Evolutionary conservation across 2,888 invertebrate species (phyloP), one percentile per base, ranked within the genome.

Genomic region (Latrodectus hesperus): DNA sequence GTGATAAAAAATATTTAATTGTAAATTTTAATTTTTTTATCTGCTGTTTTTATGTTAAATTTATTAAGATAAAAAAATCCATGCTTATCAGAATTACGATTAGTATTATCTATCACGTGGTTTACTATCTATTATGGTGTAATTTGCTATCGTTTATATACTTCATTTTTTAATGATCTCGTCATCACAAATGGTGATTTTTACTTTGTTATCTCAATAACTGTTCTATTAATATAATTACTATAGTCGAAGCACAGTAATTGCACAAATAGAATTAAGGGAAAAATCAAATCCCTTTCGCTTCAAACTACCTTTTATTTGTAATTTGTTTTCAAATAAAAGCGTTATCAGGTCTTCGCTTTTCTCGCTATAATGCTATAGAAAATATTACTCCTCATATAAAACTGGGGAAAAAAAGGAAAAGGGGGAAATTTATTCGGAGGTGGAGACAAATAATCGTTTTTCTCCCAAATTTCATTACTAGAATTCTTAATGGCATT

Each of bases 401-500:
- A 60, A 12, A 60, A 60, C 60, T 60, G 60, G 3, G 10, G 10
- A 12, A 38, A 38, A 60, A 60, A 11, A 60, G 60, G 6, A 4
- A 38, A 60, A 60, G 60, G 11, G 55, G 16, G n/a, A 60, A 60
- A 60, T 16, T 16, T 16, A 60, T 60, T 11, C 60, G 14, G 1
- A 60, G 60, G 12, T 60, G 60, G 10, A 60, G 38, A 38, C 38
- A 38, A 60, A 12, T 60, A 60, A 60, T 60, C 60, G 60, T 60
- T 60, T 60, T 60, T 60, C 60, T 16, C n/a, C 60, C 60, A 60
- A 60, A 60, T 60, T 60, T 60, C 60, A 60, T 60, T 60, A 60
- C 60, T 60, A 16, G 14, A 60, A 16, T 60, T 16, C 60, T 60
- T 60, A 60, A 60, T 60, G 60, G 60, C 14, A 16, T 16, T 60